Evolutionary conservation across 2,113 vertebrate species (phyloP).

Genomic region (Lophotis ruficrista): DNA sequence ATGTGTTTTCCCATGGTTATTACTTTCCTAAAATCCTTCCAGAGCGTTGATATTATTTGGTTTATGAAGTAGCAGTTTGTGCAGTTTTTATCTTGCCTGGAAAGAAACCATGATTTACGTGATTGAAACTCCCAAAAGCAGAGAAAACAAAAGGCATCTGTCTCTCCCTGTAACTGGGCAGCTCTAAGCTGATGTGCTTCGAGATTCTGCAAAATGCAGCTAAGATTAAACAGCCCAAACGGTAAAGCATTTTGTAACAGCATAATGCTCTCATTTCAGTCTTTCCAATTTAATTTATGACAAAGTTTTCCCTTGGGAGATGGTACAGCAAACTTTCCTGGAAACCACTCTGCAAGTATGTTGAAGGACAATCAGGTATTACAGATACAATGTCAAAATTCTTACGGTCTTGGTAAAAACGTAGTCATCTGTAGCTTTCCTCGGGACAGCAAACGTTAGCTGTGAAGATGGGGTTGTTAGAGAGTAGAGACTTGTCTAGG

Average conservation of each 20-base stretch:
- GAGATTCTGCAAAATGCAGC: constrained; percentile 19
- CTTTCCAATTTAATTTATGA: not conserved
- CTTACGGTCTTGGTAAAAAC: not conserved
- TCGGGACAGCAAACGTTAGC: not conserved
- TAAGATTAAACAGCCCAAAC: not conserved
- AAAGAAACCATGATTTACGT: constrained; percentile 3
- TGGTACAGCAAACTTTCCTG: not conserved
- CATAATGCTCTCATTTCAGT: not conserved
- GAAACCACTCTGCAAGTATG: not conserved
- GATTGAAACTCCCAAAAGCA: constrained; percentile 1
- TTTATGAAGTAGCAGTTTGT: constrained; percentile 29
- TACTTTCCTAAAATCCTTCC: constrained; percentile 1
- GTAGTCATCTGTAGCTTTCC: not conserved
- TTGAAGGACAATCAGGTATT: not conserved
- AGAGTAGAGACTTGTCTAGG: not conserved
- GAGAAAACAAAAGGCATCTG: constrained; percentile 4
- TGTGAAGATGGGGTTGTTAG: not conserved
- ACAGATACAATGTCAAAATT: not conserved
- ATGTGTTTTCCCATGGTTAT: not conserved
- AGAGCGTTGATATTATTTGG: not conserved
- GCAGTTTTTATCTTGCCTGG: not conserved
- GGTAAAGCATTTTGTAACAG: not conserved
- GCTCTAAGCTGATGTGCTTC: not conserved
- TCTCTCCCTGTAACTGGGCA: constrained; percentile 1
- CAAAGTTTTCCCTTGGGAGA: constrained; percentile 28